A percentile compares a stretch with the other conserved stretches of the same genome.
Evolutionary conservation across 2,113 vertebrate species (phyloP).

Genomic region (Setophaga kirtlandii): DNA sequence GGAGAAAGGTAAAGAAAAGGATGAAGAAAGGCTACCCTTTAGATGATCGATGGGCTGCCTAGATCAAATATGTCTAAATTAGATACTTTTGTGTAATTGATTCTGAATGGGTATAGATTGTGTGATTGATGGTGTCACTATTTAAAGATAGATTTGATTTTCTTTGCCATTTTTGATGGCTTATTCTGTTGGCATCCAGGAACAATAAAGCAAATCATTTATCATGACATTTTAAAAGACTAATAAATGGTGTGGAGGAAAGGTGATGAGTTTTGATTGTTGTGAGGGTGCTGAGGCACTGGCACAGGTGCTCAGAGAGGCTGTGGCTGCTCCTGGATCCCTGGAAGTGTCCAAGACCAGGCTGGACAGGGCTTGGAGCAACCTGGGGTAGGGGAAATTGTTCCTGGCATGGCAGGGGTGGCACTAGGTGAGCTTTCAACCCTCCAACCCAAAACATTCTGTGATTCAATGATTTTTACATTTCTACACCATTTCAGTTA

Average conservation of each 20-base stretch:
- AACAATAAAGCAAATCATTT: conserved; percentile 72
- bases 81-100: conserved; percentile 84
- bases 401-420: not conserved
- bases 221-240: conserved; percentile 61
- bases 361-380: not conserved
- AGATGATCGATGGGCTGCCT: conserved; percentile 76
- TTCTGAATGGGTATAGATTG: conserved; percentile 82
- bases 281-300: not conserved
- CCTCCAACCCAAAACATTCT: not conserved
- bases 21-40: conserved; percentile 76
- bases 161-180: conserved; percentile 69
- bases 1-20: conserved; percentile 62
- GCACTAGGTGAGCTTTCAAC: not conserved
- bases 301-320: not conserved
- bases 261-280: not conserved
- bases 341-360: not conserved
- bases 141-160: conserved; percentile 75
- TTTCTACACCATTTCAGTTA: not conserved
- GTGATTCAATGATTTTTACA: not conserved
- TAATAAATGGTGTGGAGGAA: conserved; percentile 57
- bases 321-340: not conserved
- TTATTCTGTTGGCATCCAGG: conserved; percentile 71
- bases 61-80: conserved; percentile 78
- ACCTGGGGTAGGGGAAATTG: fast-evolving
- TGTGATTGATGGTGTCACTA: conserved; percentile 78